Evolutionary conservation across 2,888 invertebrate genomes (phyloP), one percentile per base, ranked within the genome.

Genomic region (Pammene aurita): DNA sequence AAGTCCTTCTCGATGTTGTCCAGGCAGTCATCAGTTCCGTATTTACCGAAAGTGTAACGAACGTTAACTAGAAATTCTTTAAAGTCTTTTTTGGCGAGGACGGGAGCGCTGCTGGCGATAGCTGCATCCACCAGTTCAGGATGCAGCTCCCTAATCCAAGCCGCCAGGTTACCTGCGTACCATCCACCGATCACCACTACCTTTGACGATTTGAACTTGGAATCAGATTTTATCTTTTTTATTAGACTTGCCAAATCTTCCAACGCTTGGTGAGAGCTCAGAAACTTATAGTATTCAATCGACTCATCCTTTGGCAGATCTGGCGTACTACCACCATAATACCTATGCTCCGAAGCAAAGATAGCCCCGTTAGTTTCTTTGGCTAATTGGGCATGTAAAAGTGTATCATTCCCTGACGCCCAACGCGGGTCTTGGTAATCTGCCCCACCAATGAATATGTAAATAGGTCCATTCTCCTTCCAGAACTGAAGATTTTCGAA

Each of bases 11-110:
- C 18, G 0, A 46, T 46, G n/a, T 46, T n/a, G 0, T 46, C 7
- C 46, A 46, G 14, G 7, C 46, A 46, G 14, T 14, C 46, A 7
- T 46, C 14, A 46, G 14, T 14, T 14, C 46, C 46, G 46, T 46
- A 46, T 46, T 46, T 46, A 5, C 46, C 46, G 14, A 46, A 46
- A n/a, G 46, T 46, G 46, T 46, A 46, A 5, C 14, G 46, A 46
- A 46, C 46, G 10, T 5, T 46, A 14, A n/a, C 46, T 14, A 46
- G 10, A 7, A n/a, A 46, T 46, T 46, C 46, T n/a, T 46, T n/a
- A 7, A 46, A 46, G 46, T 46, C 46, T 46, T 46, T 46, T n/a
- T 46, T 46, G 46, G 46, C 46, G n/a, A 46, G 46, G 7, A 46
- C 46, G 5, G 46, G 46, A 5, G 46, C 46, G 10, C 46, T 46